Percentiles rank a stretch among this genome's conserved stretches.
Evolutionary conservation across 2,888 invertebrate species (phyloP).

Genomic region (Alloplasta piceator): DNA sequence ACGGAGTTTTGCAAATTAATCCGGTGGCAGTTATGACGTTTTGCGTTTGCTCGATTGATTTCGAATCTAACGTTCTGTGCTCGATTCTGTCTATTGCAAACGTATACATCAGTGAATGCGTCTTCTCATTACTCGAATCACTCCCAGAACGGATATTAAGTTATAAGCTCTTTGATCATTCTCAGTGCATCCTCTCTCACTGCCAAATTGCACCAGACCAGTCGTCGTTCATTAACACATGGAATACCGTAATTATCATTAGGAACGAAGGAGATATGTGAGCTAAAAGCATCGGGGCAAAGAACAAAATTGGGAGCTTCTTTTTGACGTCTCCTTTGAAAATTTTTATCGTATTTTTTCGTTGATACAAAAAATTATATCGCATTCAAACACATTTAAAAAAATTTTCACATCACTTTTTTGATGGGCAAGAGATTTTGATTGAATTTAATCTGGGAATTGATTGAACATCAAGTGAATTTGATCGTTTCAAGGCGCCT

Average conservation of each 20-base stretch:
- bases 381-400: no score
- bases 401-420: no score
- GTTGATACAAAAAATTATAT: no score
- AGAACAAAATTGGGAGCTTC: not conserved
- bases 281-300: not conserved
- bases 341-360: no score
- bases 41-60: not conserved
- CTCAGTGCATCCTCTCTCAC: conserved; percentile 8
- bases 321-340: not conserved
- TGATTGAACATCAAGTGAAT: no score
- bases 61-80: not conserved
- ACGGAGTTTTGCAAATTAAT: not conserved
- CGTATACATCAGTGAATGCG: not conserved
- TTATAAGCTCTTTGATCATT: conserved; percentile 29
- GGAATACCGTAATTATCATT: not conserved
- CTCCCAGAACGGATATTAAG: conserved; percentile 1
- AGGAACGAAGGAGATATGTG: not conserved
- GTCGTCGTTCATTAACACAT: not conserved
- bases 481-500: no score
- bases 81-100: not conserved
- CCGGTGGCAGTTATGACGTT: not conserved
- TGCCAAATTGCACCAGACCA: not conserved
- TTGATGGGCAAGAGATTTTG: no score
- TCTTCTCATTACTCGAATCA: conserved; percentile 29
- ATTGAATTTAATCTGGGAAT: no score